Percentiles rank a stretch among this genome's conserved stretches.
These are phyloP conservation scores for Andrena praecox DNA, from an alignment of 2,888 invertebrate genomes.

Conservation along the genomic window DNA sequence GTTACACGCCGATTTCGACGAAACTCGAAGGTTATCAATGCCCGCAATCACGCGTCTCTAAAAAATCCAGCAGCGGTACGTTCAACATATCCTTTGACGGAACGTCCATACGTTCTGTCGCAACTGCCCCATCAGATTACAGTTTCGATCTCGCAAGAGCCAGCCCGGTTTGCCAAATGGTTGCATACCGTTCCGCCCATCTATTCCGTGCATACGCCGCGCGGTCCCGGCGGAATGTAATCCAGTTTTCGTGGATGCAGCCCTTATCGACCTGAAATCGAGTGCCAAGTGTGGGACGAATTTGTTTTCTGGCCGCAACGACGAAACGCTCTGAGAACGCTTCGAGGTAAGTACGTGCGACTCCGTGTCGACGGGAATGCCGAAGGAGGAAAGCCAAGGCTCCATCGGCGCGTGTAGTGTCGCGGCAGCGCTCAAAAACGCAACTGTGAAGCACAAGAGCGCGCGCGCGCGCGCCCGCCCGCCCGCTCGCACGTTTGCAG, in stretches of 20 bases:
- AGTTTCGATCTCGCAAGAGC: constrained; percentile 69
- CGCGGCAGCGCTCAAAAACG: not conserved
- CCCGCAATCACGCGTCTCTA: not conserved
- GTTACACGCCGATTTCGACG: not conserved
- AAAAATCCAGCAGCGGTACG: constrained; percentile 18
- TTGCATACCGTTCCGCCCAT: constrained; percentile 40
- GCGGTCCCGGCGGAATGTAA: constrained; percentile 46
- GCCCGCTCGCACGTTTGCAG: not conserved
- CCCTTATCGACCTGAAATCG: constrained; percentile 60
- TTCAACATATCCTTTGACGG: constrained; percentile 38
- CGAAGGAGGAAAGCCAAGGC: not conserved
- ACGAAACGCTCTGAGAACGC: not conserved
- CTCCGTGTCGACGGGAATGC: not conserved
- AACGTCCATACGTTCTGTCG: constrained; percentile 57
- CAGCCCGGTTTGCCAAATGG: constrained; percentile 68
- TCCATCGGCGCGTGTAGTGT: constrained; percentile 4
- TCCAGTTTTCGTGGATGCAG: constrained; percentile 61
- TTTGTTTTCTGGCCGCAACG: not conserved
- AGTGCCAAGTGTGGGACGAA: constrained; percentile 52
- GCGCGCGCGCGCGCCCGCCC: not conserved
- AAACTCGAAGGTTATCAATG: not conserved
- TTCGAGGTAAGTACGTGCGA: not conserved
- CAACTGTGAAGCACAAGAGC: constrained; percentile 1
- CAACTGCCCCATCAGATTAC: constrained; percentile 69
- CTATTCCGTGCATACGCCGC: constrained; percentile 19